Base-by-base conservation (phyloP, 2,797 vertebrate genomes). In the Acomys russatus region DNA sequence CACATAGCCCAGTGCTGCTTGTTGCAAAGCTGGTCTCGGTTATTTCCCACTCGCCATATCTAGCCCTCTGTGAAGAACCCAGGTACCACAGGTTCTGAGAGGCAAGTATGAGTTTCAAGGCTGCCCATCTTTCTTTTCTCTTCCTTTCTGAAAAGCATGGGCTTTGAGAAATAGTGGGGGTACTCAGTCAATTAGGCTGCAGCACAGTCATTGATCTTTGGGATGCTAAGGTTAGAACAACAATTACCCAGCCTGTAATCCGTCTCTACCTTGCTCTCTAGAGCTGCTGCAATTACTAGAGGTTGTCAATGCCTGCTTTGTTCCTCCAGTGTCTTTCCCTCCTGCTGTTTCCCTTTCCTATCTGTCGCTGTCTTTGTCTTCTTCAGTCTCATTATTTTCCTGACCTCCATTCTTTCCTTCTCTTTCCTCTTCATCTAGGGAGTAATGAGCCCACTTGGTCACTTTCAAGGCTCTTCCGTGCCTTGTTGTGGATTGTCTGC, bases 331-430 rank as follows among this genome's bases (percentile, higher is more conserved):
- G 6, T 93, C n/a, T 96, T 70, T 96, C 97, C 88, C 79, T 94
- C 64, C 3, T 66, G 86, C 94, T 96, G n/a, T 87, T 93, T 89
- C 70, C 96, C 74, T 91, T 82, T 94, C 86, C 87, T 88, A 10
- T 77, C 68, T 63, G n/a, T 61, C 1, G 7, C 64, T 30, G 38
- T 93, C 54, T 73, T 74, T 86, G 61, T 64, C 92, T 91, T 94
- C 35, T 94, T 97, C 82, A 66, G 84, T 94, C 82, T 92, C 86
- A 77, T 94, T 94, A 78, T 93, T 97, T 94, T 94, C 85, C 92
- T 14, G 85, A 88, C 56, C 77, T 78, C 9, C 3, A 23, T n/a
- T 10, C 68, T 91, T 96, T 61, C 44, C 64, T 79, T 94, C 94
- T 92, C 88, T 93, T 94, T 91, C 49, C 18, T 92, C 14, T n/a